Evolutionary conservation across 2,888 invertebrate genomes (phyloP), one percentile per base, ranked within the genome.

Genomic region (Calameuta pallipes): DNA sequence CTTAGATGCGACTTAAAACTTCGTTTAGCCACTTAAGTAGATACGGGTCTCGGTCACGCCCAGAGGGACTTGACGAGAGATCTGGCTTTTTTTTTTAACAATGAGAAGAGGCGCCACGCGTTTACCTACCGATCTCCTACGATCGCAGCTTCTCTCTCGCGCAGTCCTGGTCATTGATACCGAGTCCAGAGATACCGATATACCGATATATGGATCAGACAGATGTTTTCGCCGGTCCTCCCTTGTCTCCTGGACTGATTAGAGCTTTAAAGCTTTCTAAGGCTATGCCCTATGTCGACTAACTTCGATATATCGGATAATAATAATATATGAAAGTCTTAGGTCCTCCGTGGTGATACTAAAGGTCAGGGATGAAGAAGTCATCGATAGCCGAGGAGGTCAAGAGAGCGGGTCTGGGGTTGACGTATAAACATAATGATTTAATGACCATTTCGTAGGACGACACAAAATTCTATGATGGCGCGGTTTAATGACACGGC

Each of bases 381-480:
- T 56, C 56, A 56, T 56, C 56, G 0, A 56, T 56, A 56, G 56
- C 23, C 23, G 75, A 69, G 35, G 85, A 84, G 88, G 89, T 89
- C 89, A 89, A 88, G 86, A 89, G 89, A 85, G 83, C 86, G 75
- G 83, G 83, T 84, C 84, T 83, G 75, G 88, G 86, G 88, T 90
- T 90, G 89, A 89, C 88, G 90, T 87, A 88, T 90, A 90, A 90
- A 90, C 86, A 90, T 89, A 89, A 90, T 90, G 90, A 90, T 90
- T 90, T 90, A 90, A 89, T 90, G 89, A 89, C 86, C 89, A 90
- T 90, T 90, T 90, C 89, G 88, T 89, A 87, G 88, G 88, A 90
- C 89, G 90, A 90, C 89, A 90, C 90, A 86, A 90, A 90, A 89
- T 90, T 90, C 89, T 90, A 90, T 89, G 89, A 90, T 90, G 88